phyloP scores from a whole-genome alignment of 2,888 invertebrate species.

The Ormyrus rosae region DNA sequence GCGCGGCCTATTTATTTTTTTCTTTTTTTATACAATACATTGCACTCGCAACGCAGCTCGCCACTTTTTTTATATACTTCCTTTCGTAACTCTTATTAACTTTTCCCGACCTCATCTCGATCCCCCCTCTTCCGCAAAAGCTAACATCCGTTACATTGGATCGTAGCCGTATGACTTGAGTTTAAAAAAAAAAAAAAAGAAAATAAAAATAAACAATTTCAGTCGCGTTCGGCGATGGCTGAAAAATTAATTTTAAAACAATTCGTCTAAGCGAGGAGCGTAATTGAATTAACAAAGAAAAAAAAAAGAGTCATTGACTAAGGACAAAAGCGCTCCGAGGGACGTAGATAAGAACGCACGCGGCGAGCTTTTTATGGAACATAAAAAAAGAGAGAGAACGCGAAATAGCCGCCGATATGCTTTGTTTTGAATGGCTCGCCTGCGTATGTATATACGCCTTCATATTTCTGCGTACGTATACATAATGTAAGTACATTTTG shows the following conservation, averaged over 20 bases:
- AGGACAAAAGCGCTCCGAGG: conserved; percentile 1
- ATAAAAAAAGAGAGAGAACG: conserved; percentile 11
- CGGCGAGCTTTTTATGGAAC: not conserved
- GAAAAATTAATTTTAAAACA: too few species aligned
- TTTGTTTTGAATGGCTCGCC: conserved; percentile 12
- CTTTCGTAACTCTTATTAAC: conserved; percentile 31
- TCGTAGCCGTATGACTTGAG: too few species aligned
- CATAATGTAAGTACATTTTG: conserved; percentile 55
- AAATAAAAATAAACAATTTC: too few species aligned
- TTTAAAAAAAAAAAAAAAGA: too few species aligned
- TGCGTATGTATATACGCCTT: not conserved
- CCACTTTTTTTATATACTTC: conserved; percentile 7
- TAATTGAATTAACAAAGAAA: not conserved
- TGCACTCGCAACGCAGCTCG: conserved; percentile 38
- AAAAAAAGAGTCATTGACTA: conserved; percentile 32
- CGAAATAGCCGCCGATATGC: conserved; percentile 16
- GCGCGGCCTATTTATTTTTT: conserved; percentile 25
- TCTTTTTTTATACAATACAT: conserved; percentile 35
- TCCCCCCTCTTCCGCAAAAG: not conserved
- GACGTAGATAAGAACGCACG: conserved; percentile 15
- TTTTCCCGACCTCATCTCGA: conserved; percentile 42
- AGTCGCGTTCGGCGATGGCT: too few species aligned
- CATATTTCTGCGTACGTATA: not conserved
- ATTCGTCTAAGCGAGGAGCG: too few species aligned
- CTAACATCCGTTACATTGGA: too few species aligned